Conservation (phyloP, 2,888 invertebrate genomes). For the Lysandra bellargus region DNA sequence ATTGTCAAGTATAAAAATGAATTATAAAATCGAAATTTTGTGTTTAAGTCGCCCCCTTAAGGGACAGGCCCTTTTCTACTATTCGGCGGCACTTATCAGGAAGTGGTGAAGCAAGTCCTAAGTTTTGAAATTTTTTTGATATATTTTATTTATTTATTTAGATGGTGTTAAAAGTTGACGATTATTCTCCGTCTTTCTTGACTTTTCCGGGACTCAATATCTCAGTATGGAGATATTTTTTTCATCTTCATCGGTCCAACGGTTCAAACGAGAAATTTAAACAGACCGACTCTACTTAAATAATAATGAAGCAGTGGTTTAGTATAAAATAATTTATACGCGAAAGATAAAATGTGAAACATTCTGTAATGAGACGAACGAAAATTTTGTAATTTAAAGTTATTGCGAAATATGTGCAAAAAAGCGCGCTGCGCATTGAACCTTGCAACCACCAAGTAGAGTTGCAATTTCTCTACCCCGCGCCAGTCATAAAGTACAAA, state of each 20-base stretch:
- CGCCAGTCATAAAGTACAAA: conserved; percentile 55
- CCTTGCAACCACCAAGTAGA: conserved; percentile 47
- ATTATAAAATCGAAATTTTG: no score
- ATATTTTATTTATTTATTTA: not conserved
- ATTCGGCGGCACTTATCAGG: no score
- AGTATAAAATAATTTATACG: not conserved
- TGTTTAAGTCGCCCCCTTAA: no score
- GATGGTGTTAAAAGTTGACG: not conserved
- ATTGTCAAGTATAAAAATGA: no score
- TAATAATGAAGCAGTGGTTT: no score
- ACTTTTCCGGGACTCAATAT: not conserved
- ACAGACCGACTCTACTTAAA: no score
- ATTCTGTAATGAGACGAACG: conserved; percentile 73
- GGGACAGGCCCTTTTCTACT: no score
- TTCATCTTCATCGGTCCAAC: no score
- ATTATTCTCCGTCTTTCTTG: not conserved
- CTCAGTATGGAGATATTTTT: not conserved
- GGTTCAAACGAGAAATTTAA: no score
- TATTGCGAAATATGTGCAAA: not conserved
- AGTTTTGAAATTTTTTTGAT: not conserved
- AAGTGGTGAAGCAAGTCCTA: no score
- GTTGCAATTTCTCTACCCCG: conserved; percentile 46
- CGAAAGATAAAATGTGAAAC: conserved; percentile 33
- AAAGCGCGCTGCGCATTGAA: conserved; percentile 36
- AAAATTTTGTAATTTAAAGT: not conserved